These are phyloP conservation scores for Babylonia areolata DNA, from an alignment of 1,140 invertebrate species.

Conservation along the genomic window DNA sequence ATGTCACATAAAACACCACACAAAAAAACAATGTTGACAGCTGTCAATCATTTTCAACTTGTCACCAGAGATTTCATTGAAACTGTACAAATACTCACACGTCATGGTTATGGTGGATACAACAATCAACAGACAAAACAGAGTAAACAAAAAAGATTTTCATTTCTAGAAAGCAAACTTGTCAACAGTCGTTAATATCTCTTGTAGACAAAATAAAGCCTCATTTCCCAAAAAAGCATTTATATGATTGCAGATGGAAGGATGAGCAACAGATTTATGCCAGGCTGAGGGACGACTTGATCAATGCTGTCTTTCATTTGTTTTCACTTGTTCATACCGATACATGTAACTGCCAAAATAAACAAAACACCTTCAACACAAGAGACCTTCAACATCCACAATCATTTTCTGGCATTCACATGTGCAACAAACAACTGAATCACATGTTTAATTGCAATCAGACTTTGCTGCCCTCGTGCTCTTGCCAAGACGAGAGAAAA, in stretches of 20 bases:
- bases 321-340: background rate
- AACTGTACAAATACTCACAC: background rate
- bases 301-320: background rate
- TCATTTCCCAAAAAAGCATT: background rate
- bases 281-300: too few relatives aligned
- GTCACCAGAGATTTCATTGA: background rate
- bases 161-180: background rate
- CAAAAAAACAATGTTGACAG: too few relatives aligned
- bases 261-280: conserved; percentile 1
- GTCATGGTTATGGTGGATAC: background rate
- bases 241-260: background rate
- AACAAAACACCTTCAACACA: background rate
- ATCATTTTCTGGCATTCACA: background rate
- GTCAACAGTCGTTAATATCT: background rate
- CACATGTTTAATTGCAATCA: background rate
- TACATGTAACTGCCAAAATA: background rate
- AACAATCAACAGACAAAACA: background rate
- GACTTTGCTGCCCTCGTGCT: background rate
- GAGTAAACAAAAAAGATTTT: background rate
- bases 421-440: background rate
- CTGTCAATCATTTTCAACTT: background rate
- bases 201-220: background rate
- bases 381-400: background rate
- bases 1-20: too few relatives aligned
- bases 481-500: background rate